Percentiles rank a stretch among this genome's conserved stretches.
phyloP scores from a whole-genome alignment of 2,797 vertebrate genomes.

The Tachyglossus aculeatus region DNA sequence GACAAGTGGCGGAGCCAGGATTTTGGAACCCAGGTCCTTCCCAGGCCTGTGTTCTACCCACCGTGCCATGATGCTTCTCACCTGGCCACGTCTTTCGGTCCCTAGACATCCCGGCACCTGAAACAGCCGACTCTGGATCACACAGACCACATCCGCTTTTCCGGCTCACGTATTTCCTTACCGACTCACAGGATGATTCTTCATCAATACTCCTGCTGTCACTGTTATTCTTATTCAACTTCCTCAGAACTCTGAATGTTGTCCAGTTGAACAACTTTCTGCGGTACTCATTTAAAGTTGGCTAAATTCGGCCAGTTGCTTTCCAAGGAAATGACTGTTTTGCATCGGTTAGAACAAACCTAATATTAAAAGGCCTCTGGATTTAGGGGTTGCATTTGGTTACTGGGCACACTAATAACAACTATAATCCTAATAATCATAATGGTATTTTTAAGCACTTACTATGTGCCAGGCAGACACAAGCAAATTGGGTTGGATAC shows the following conservation, averaged over 20 bases:
- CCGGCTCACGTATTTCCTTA: constrained; percentile 38
- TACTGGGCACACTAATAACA: neutral
- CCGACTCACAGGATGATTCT: constrained; percentile 28
- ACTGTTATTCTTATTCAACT: constrained; percentile 1
- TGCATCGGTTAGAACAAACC: neutral
- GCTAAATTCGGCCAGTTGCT: neutral
- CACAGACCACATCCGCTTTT: no score
- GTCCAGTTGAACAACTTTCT: neutral
- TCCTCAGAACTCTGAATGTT: constrained; percentile 4
- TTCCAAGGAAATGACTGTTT: neutral
- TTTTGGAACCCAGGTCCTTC: no score
- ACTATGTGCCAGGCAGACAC: no score
- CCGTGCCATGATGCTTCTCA: no score
- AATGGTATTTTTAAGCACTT: no score
- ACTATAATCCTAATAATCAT: no score
- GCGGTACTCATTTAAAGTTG: neutral
- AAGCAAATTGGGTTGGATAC: no score
- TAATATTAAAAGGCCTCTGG: neutral
- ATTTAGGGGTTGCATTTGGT: neutral
- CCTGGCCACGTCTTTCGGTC: no score
- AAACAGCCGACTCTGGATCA: constrained; percentile 37
- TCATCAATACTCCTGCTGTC: no score
- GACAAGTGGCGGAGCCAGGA: no score
- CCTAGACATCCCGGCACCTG: constrained; percentile 49
- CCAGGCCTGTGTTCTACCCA: no score